Conservation (phyloP, 2,797 vertebrate species). For the Taenioides sp. region DNA sequence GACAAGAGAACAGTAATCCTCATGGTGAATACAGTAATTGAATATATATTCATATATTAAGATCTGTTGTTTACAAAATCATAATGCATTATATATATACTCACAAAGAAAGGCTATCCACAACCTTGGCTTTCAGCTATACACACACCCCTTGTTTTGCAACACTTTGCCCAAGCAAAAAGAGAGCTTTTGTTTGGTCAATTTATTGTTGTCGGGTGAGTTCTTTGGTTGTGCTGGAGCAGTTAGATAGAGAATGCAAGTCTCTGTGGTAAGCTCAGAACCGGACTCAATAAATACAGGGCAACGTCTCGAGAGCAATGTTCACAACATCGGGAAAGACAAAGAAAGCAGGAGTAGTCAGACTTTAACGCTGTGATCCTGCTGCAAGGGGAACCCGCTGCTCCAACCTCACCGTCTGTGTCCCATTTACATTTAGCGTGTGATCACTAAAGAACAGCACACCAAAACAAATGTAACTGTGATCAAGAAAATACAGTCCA, state of each 20-base stretch:
- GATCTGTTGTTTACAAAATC: slow-evolving; percentile 77
- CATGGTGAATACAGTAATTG: slow-evolving; percentile 72
- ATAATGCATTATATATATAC: slow-evolving; percentile 63
- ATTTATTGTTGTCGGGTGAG: slow-evolving; percentile 57
- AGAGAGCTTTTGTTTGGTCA: slow-evolving; percentile 64
- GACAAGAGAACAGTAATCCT: slow-evolving; percentile 65
- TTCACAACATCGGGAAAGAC: slow-evolving; percentile 23
- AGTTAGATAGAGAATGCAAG: slow-evolving; percentile 38
- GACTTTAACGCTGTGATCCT: slow-evolving; percentile 7
- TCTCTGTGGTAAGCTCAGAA: slow-evolving; percentile 38
- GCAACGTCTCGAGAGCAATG: slow-evolving; percentile 38
- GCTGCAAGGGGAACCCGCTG: slow-evolving; percentile 13
- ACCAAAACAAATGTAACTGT: slow-evolving; percentile 34
- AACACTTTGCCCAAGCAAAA: slow-evolving; percentile 66
- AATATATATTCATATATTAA: slow-evolving; percentile 79
- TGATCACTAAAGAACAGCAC: slow-evolving; percentile 36
- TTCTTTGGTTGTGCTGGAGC: slow-evolving; percentile 78
- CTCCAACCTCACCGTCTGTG: slow-evolving; percentile 15
- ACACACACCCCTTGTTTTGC: slow-evolving; percentile 61
- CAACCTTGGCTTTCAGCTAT: slow-evolving; percentile 70
- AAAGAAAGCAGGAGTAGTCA: slow-evolving; percentile 24
- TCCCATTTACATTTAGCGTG: slow-evolving; percentile 27
- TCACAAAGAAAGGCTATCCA: slow-evolving; percentile 73
- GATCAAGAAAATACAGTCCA: slow-evolving; percentile 40
- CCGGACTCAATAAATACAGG: slow-evolving; percentile 19